Base-by-base conservation (phyloP, 2,113 vertebrate species). In the Dicrurus megarhynchus region DNA sequence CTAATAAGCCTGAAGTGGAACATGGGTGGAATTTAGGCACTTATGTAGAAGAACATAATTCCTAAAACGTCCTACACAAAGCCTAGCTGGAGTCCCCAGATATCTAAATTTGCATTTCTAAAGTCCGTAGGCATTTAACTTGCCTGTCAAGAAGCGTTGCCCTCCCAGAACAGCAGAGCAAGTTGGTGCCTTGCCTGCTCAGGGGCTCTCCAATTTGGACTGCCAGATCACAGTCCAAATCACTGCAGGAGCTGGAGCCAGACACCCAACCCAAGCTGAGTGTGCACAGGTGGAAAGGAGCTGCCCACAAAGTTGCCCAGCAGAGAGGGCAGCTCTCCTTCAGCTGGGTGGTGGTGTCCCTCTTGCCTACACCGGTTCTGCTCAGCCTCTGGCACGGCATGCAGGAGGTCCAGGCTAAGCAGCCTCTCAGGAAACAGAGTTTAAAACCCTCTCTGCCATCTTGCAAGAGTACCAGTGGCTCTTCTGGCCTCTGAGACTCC, bases 11-110 rank as follows among this genome's bases (percentile, higher is more conserved):
- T 91, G 84, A 87, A 94, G 70, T 95, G 60, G 57, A 89, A 92
- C 84, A 94, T 24, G 47, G 69, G 46, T 93, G 75, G 88, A 94
- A 95, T 95, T 87, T 71, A 94, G 89, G 64, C 35, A 90, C 42
- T 90, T 95, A 81, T 33, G 60, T 76, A 92, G 77, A 96, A 84
- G 61, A 91, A 73, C 41, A 30, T 92, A 90, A 95, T 89, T 96
- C 83, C 83, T 87, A 77, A 96, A 95, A 86, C 10, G 20, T 57
- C 67, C 71, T 80, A 35, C 52, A 65, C 28, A 93, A 93, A 95
- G 59, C 79, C 85, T 80, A 61, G 22, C 46, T 95, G 55, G 39
- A 90, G 13, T 80, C 83, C 26, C 55, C 30, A 76, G 82, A 46
- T 67, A 86, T 7, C 59, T 30, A 20, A 68, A 92, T 95, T 90